These are phyloP conservation scores for Drusus annulatus DNA, from an alignment of 1,140 invertebrate species.

Conservation along the genomic window DNA sequence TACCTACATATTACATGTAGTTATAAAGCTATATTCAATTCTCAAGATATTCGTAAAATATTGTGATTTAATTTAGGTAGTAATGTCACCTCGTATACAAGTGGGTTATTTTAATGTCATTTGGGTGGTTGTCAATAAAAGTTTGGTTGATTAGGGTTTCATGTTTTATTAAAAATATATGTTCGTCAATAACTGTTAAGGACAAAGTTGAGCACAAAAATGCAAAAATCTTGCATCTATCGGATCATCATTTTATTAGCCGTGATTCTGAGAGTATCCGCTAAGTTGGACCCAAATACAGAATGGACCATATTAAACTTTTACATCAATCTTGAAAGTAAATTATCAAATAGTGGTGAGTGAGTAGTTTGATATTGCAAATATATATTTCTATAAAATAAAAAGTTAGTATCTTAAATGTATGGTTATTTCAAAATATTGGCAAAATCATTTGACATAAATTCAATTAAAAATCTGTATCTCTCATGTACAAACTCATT, in stretches of 20 bases:
- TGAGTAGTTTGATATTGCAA: conserved; percentile 9
- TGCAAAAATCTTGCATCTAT: neutral
- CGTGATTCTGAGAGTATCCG: neutral
- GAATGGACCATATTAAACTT: conserved; percentile 11
- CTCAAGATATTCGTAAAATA: no score
- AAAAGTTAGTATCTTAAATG: no score
- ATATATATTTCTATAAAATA: neutral
- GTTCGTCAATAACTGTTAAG: neutral
- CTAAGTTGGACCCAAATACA: conserved; percentile 9
- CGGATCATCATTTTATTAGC: neutral
- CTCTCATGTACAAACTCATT: no score
- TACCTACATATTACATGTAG: no score
- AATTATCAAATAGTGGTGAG: conserved; percentile 13
- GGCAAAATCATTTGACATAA: no score
- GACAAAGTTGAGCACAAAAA: neutral
- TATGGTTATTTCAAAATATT: no score
- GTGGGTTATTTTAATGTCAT: neutral
- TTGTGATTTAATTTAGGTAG: neutral
- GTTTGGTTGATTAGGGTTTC: neutral
- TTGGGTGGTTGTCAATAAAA: conserved; percentile 7
- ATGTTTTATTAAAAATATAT: conserved; percentile 9
- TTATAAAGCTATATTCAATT: no score
- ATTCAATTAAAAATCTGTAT: no score
- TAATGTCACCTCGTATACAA: neutral
- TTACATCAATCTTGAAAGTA: conserved; percentile 14